A percentile compares a stretch with the other conserved stretches of the same genome.
phyloP scores from a whole-genome alignment of 92 coral and sea anemone species.

The Actinostola sp. region DNA sequence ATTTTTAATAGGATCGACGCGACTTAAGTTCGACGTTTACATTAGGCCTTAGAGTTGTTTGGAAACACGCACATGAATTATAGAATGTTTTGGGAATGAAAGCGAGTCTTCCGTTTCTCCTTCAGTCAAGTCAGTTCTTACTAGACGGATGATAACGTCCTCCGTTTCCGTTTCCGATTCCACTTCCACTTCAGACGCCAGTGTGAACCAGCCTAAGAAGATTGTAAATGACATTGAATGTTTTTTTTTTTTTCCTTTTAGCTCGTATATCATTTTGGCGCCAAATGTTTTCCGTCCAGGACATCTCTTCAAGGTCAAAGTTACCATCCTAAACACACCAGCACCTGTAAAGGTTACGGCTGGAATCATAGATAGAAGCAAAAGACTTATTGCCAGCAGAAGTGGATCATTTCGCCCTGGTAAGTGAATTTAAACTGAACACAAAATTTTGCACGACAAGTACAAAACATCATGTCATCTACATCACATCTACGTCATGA shows the following conservation, averaged over 20 bases:
- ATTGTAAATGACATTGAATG: neutral
- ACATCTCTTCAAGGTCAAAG: neutral
- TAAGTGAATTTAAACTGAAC: neutral
- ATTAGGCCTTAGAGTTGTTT: no score
- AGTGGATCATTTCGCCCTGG: neutral
- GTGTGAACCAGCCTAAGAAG: no score
- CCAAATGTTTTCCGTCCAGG: constrained; percentile 9
- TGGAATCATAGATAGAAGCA: constrained; percentile 12
- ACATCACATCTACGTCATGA: no score
- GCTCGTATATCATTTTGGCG: constrained; percentile 14
- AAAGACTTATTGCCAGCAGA: neutral
- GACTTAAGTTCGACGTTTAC: no score
- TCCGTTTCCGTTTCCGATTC: no score
- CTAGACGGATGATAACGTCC: no score
- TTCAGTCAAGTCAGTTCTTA: no score
- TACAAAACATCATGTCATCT: neutral
- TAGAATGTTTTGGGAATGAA: no score
- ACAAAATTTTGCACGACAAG: neutral
- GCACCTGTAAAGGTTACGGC: constrained; percentile 44
- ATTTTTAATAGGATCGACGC: no score
- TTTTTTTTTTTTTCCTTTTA: neutral
- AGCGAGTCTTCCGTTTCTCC: no score
- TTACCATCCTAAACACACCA: constrained; percentile 45
- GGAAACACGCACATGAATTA: no score
- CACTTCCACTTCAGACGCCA: no score